Conservation (phyloP, 2,797 vertebrate species). For the Enteromius argenteus region DNA sequence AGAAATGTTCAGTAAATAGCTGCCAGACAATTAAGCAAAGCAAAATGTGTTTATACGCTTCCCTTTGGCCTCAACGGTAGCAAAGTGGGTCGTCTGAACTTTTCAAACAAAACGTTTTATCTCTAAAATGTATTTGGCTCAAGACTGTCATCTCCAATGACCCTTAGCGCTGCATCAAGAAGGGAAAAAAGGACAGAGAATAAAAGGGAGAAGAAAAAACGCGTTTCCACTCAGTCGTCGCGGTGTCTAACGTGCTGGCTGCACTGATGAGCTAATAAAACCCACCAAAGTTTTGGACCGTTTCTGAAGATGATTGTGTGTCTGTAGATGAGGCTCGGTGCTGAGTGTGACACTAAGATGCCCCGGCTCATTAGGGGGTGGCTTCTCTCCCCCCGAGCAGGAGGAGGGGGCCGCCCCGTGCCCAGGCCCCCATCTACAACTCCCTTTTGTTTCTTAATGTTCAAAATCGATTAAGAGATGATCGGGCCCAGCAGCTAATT, state of each 20-base stretch:
- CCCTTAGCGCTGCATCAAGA: slow-evolving; percentile 29
- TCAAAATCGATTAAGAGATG: slow-evolving; percentile 72
- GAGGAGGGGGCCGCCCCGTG: slow-evolving; percentile 23
- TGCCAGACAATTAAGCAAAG: background rate
- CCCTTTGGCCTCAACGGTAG: background rate
- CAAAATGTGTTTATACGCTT: background rate
- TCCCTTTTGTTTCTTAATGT: slow-evolving; percentile 74
- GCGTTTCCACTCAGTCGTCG: slow-evolving; percentile 50
- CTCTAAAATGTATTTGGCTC: slow-evolving; percentile 46
- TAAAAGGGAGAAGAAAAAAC: slow-evolving; percentile 46
- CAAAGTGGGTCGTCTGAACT: slow-evolving; percentile 1
- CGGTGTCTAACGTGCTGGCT: slow-evolving; percentile 53
- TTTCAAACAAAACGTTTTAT: slow-evolving; percentile 33
- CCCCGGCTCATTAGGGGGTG: slow-evolving; percentile 69
- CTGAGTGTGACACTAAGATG: slow-evolving; percentile 66
- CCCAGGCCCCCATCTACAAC: slow-evolving; percentile 63
- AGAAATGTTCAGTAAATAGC: slow-evolving; percentile 5
- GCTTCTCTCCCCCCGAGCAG: slow-evolving; percentile 2
- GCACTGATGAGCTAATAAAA: slow-evolving; percentile 65
- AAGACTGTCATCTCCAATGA: slow-evolving; percentile 44
- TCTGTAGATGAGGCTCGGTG: slow-evolving; percentile 67
- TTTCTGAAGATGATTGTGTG: slow-evolving; percentile 64
- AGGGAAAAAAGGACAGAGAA: slow-evolving; percentile 31
- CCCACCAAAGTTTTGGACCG: slow-evolving; percentile 56
- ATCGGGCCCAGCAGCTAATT: slow-evolving; percentile 68